Base-by-base conservation (phyloP, 2,113 vertebrate species). In the Mobula hypostoma region DNA sequence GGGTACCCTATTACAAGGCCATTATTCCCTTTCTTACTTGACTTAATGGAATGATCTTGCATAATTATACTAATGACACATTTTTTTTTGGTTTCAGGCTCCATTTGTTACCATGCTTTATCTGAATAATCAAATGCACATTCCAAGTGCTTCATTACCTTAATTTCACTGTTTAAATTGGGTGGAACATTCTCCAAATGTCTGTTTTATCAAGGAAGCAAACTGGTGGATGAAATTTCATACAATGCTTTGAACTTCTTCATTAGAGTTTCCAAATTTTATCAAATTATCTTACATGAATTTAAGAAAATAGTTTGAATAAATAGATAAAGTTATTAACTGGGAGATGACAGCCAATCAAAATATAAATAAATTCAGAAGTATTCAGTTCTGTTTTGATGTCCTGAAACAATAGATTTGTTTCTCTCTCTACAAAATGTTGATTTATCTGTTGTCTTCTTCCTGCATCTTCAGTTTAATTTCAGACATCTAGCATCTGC, bases 11-110 rank as follows among this genome's bases (percentile, higher is more conserved):
- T 87, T 94, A 96, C 94, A 95, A 94, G 94, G 94, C 94, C 95
- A 96, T 95, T 96, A 95, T 95, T 94, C 96, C 95, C 63, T 95
- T 95, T 95, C 94, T 95, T 95, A 95, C 94, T 94, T 95, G 80
- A 95, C 94, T 96, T 95, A 95, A 95, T 94, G 78, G 94, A 96
- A 96, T 96, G 95, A 96, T 95, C 95, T 95, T 95, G 96, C 95
- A 96, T 94, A 96, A 96, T 96, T 96, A 95, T 95, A 96, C 94
- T 95, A 94, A 95, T 95, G 94, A 88, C 77, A 94, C 94, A 95
- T 94, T 95, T 7, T 96, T 95, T 88, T 94, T 94, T 95, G 94
- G 58, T 95, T 96, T 96, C 95, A 96, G 94, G 94, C 94, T 24
- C 95, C 94, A 94, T 96, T 96, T 96, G 95, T 95, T 94, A 96